Base-by-base conservation (phyloP, 2,888 invertebrate species). In the Bombylius major region DNA sequence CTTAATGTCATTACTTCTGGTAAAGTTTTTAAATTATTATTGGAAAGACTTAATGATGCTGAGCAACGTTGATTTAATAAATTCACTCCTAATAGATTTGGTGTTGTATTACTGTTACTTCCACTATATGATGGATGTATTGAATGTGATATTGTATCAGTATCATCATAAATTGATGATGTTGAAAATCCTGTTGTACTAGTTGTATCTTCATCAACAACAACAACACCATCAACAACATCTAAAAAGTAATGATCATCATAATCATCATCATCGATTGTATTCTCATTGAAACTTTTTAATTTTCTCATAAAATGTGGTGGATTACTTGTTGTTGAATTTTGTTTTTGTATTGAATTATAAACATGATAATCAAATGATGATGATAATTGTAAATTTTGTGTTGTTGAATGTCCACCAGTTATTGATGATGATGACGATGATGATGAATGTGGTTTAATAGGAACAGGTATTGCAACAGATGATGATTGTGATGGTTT, bases 1-100 rank as follows among this genome's bases (percentile, higher is more conserved):
- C 83, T 84, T 7, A 85, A 76, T 0, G 84, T 83, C 61, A 84
- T 80, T 1, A 84, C 81, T 75, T 86, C 86, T 0, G 85, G 86
- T 47, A 86, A 67, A 0, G 86, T 86, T 70, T 86, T 85, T 47
- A 86, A 71, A 63, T 85, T 85, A 42, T 84, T 84, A 65, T 82
- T 84, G 1, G 84, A 84, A 8, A 83, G 80, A 64, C 82, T 83
- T 45, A 79, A 69, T 66, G 80, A 70, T 67, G 80, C 82, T 32
- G 61, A 58, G 39, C 79, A 82, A 58, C 82, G 82, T 65, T 82
- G 82, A 59, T 78, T 79, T 54, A 79, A 74, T 58, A 82, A 68
- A 69, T 81, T 83, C 4, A 81, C 78, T 31, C 78, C 79, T 13
- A 78, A 65, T 32, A 63, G 45, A 51, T 47, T 55, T 33, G 50